phyloP scores from a whole-genome alignment of 2,888 invertebrate genomes.

The Brenthis ino region DNA sequence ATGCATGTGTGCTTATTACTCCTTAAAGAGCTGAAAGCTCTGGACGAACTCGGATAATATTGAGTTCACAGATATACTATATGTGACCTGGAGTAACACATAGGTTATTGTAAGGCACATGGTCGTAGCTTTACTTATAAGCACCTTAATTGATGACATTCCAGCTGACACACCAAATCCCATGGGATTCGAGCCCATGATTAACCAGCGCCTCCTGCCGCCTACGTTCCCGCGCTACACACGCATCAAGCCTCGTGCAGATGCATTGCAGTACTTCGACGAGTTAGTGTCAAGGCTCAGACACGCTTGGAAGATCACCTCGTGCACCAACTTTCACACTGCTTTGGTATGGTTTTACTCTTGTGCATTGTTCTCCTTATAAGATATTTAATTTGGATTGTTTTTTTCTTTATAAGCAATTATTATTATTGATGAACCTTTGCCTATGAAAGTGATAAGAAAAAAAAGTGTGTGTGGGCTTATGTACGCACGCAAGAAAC shows the following conservation, averaged over 20 bases:
- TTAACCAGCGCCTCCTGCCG: constrained; percentile 97
- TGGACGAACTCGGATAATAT: no score
- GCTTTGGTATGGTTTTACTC: constrained; percentile 85
- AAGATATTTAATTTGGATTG: neutral
- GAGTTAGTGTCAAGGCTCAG: constrained; percentile 91
- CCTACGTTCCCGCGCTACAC: constrained; percentile 99
- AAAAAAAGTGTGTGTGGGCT: no score
- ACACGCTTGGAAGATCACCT: constrained; percentile 90
- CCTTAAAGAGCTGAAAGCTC: no score
- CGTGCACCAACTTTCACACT: constrained; percentile 89
- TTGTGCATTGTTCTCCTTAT: neutral
- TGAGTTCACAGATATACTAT: no score
- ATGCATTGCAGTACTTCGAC: constrained; percentile 91
- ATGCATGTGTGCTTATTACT: no score
- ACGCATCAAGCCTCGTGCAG: constrained; percentile 89
- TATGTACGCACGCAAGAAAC: no score
- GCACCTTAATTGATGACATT: neutral
- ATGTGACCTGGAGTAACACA: no score
- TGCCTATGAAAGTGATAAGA: no score
- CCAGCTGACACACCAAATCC: constrained; percentile 87
- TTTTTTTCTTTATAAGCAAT: constrained; percentile 2
- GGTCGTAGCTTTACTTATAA: no score
- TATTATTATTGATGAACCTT: no score
- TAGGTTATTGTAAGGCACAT: no score
- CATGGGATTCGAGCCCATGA: constrained; percentile 98